Conservation (phyloP, 2,888 invertebrate genomes). For the Osmoderma eremita region DNA sequence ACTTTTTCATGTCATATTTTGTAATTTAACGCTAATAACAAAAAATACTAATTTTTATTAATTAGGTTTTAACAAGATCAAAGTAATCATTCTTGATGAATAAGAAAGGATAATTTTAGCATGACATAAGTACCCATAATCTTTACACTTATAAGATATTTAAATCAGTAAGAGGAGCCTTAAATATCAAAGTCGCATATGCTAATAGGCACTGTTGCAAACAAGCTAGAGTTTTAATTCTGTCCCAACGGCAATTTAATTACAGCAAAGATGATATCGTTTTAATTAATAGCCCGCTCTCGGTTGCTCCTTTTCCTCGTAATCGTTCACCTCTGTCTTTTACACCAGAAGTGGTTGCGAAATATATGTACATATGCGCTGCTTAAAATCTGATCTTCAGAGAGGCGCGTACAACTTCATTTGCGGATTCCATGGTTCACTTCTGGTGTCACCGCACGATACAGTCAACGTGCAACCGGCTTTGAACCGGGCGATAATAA, state of each 20-base stretch:
- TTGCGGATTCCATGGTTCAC: constrained; percentile 15
- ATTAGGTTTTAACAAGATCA: neutral
- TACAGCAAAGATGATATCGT: constrained; percentile 20
- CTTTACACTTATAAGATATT: constrained; percentile 11
- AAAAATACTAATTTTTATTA: neutral
- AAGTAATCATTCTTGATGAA: too few relatives aligned
- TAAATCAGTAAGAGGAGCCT: constrained; percentile 7
- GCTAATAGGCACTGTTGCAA: constrained; percentile 7
- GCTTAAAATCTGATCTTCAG: constrained; percentile 15
- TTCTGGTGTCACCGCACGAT: constrained; percentile 4
- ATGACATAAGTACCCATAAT: constrained; percentile 1
- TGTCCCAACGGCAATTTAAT: constrained; percentile 18
- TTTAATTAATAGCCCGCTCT: constrained; percentile 25
- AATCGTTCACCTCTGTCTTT: constrained; percentile 1
- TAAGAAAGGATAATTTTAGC: too few relatives aligned
- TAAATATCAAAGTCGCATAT: constrained; percentile 15
- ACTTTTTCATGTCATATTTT: neutral
- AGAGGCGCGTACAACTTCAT: constrained; percentile 30
- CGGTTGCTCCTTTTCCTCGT: constrained; percentile 17
- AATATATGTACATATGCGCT: constrained; percentile 4
- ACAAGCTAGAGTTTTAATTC: constrained; percentile 9
- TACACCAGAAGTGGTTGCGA: neutral
- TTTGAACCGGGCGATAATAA: constrained; percentile 10
- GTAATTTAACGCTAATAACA: too few relatives aligned
- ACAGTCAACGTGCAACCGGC: neutral